Evolutionary conservation across 2,888 invertebrate genomes (phyloP).

Genomic region (Ellobium chinense): DNA sequence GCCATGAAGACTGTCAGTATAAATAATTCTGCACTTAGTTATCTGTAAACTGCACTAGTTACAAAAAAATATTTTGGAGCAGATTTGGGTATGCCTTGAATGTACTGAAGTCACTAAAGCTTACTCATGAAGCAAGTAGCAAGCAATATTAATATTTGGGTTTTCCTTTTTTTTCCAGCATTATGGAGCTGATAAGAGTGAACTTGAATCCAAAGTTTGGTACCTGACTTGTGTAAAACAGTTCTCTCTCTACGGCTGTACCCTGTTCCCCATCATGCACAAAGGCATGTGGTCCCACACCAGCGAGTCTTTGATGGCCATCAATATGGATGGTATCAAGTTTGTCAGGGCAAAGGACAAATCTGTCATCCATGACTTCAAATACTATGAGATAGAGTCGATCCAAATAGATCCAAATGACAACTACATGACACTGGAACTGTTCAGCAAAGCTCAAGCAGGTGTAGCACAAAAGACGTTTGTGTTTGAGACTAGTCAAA

Average conservation of each 20-base stretch:
- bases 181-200: constrained; percentile 94
- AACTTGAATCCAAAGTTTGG: constrained; percentile 93
- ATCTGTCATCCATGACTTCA: constrained; percentile 93
- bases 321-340: constrained; percentile 94
- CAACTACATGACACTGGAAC: constrained; percentile 92
- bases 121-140: no score
- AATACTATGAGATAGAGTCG: constrained; percentile 93
- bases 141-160: no score
- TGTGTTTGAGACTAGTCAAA: constrained; percentile 93
- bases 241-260: constrained; percentile 94
- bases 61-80: no score
- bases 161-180: constrained; percentile 57
- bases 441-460: constrained; percentile 84
- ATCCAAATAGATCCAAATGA: constrained; percentile 95
- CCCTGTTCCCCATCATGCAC: constrained; percentile 92
- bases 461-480: constrained; percentile 81
- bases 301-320: constrained; percentile 86
- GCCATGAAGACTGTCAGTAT: no score
- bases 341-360: constrained; percentile 95
- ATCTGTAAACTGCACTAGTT: no score
- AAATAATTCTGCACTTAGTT: no score
- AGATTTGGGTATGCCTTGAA: no score
- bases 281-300: constrained; percentile 96
- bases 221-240: constrained; percentile 98
- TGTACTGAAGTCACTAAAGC: no score